Conservation (phyloP, 92 coral and sea anemone genomes). For the Actinostola sp. region DNA sequence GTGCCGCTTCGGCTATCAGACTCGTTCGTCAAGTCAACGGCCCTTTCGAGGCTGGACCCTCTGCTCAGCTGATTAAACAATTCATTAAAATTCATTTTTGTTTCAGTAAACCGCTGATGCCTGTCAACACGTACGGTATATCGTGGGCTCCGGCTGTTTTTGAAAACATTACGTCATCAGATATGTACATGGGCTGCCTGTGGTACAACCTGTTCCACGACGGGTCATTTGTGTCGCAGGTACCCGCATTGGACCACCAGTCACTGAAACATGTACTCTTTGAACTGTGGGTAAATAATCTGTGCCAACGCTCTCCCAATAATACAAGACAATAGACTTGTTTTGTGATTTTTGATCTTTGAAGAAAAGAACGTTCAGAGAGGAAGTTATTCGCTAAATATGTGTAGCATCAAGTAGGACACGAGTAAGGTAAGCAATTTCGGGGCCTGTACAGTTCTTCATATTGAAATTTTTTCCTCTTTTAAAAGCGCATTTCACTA, state of each 20-base stretch:
- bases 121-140: too few species aligned
- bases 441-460: too few species aligned
- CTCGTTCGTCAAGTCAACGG: too few species aligned
- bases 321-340: conserved; percentile 11
- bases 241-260: conserved; percentile 10
- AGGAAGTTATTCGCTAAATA: background rate
- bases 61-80: too few species aligned
- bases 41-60: too few species aligned
- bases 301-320: background rate
- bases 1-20: too few species aligned
- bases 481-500: too few species aligned
- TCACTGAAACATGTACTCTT: conserved; percentile 5
- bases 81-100: too few species aligned
- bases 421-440: background rate
- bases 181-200: background rate
- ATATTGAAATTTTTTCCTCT: too few species aligned
- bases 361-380: background rate
- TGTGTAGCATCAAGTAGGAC: background rate
- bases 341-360: conserved; percentile 37
- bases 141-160: background rate
- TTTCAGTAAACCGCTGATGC: too few species aligned
- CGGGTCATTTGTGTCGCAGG: background rate
- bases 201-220: conserved; percentile 3
- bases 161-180: background rate
- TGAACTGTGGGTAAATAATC: conserved; percentile 4